phyloP scores from a whole-genome alignment of 2,888 invertebrate genomes.

The Dolichopus griseipennis region DNA sequence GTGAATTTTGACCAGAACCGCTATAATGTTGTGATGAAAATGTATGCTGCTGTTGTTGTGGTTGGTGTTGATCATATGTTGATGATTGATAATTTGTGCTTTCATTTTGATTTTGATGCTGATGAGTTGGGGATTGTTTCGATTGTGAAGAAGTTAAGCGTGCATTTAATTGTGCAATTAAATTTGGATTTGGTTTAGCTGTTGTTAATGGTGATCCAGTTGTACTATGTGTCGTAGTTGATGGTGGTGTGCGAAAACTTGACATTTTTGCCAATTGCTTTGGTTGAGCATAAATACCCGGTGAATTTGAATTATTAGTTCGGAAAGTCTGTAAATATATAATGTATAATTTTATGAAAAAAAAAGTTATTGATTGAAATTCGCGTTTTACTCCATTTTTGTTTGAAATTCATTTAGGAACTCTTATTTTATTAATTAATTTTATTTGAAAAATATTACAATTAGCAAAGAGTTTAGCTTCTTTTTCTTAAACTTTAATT shows the following conservation, averaged over 20 bases:
- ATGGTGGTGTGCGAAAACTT: slow-evolving; percentile 35
- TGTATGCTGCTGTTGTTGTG: slow-evolving; percentile 25
- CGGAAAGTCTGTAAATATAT: slow-evolving; percentile 36
- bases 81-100: slow-evolving; percentile 22
- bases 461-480: too few relatives aligned
- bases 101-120: slow-evolving; percentile 17
- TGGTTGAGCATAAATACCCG: slow-evolving; percentile 43
- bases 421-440: too few relatives aligned
- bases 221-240: slow-evolving; percentile 32
- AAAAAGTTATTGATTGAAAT: too few relatives aligned
- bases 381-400: too few relatives aligned
- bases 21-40: slow-evolving; percentile 24
- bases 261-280: slow-evolving; percentile 42
- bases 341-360: slow-evolving; percentile 8
- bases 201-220: neutral
- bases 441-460: too few relatives aligned
- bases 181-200: slow-evolving; percentile 38
- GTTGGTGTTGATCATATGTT: slow-evolving; percentile 23
- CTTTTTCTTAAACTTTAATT: too few relatives aligned
- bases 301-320: slow-evolving; percentile 34
- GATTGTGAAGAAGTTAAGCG: slow-evolving; percentile 29
- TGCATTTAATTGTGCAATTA: slow-evolving; percentile 43
- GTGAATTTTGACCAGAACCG: slow-evolving; percentile 29
- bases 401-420: too few relatives aligned
- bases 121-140: slow-evolving; percentile 29